Percentiles rank a stretch among this genome's conserved stretches.
These are phyloP conservation scores for Pyrocoelia pectoralis DNA, from an alignment of 2,888 invertebrate genomes.

Conservation along the genomic window DNA sequence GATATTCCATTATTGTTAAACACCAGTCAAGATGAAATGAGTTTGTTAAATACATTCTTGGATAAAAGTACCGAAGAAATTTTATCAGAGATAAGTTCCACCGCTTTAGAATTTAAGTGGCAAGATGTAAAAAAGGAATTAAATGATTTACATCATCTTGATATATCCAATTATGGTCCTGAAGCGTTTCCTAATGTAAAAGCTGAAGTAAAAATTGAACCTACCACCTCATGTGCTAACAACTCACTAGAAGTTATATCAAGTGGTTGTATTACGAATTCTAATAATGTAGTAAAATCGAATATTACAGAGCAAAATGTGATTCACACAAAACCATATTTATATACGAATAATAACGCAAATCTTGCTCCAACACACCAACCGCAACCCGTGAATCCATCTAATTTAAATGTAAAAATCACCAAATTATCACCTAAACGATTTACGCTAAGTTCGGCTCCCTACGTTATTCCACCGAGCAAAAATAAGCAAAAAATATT, in stretches of 20 bases:
- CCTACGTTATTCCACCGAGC: conserved; percentile 23
- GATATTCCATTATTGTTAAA: conserved; percentile 57
- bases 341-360: neutral
- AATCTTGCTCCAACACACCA: conserved; percentile 20
- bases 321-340: neutral
- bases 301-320: neutral
- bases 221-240: neutral
- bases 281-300: too few relatives aligned
- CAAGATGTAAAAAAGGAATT: conserved; percentile 39
- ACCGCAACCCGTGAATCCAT: conserved; percentile 29
- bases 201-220: conserved; percentile 45
- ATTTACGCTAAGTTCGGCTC: conserved; percentile 47
- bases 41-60: conserved; percentile 52
- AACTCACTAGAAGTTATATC: neutral
- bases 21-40: conserved; percentile 53
- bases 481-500: conserved; percentile 39
- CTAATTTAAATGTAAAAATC: conserved; percentile 32
- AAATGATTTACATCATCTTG: conserved; percentile 42
- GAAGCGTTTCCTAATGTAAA: conserved; percentile 46
- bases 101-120: conserved; percentile 24
- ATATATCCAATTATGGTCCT: conserved; percentile 44
- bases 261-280: neutral
- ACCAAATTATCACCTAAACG: conserved; percentile 41
- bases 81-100: conserved; percentile 51
- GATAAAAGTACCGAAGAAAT: conserved; percentile 56